phyloP scores from a whole-genome alignment of 2,888 invertebrate genomes.

The Pantelozetes paolii region DNA sequence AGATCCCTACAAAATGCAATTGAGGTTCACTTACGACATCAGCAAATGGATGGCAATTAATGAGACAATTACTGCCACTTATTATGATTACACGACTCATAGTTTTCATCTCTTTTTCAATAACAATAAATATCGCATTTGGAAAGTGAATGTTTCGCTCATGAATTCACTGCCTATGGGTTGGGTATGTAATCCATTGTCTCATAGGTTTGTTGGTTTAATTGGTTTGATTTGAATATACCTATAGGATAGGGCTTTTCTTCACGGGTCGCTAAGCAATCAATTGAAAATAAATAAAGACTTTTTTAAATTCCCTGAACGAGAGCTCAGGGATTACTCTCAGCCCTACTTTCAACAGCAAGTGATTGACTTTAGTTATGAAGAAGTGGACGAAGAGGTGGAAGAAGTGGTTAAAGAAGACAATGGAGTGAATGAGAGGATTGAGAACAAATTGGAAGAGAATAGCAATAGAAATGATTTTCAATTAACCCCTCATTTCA shows the following conservation, averaged over 20 bases:
- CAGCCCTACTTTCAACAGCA: no score
- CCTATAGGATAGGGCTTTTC: conserved; percentile 38
- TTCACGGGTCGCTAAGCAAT: conserved; percentile 37
- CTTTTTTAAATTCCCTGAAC: conserved; percentile 36
- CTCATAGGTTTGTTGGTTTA: neutral
- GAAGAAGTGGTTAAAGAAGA: neutral
- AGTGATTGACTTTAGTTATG: neutral
- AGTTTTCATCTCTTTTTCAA: conserved; percentile 37
- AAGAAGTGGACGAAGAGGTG: neutral
- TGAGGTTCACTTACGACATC: conserved; percentile 38
- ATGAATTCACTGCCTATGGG: conserved; percentile 40
- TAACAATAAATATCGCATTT: conserved; percentile 35
- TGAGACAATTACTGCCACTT: conserved; percentile 39
- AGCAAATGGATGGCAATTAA: conserved; percentile 40
- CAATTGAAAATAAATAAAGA: conserved; percentile 35
- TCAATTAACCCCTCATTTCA: neutral
- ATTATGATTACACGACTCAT: conserved; percentile 36
- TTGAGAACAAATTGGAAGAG: neutral
- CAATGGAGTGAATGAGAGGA: neutral
- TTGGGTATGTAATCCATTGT: conserved; percentile 22
- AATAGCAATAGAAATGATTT: neutral
- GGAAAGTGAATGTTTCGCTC: conserved; percentile 38
- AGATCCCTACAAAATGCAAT: conserved; percentile 39
- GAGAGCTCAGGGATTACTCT: conserved; percentile 25
- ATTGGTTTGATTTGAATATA: neutral